phyloP scores from a whole-genome alignment of 2,797 vertebrate genomes.

The Miichthys miiuy region DNA sequence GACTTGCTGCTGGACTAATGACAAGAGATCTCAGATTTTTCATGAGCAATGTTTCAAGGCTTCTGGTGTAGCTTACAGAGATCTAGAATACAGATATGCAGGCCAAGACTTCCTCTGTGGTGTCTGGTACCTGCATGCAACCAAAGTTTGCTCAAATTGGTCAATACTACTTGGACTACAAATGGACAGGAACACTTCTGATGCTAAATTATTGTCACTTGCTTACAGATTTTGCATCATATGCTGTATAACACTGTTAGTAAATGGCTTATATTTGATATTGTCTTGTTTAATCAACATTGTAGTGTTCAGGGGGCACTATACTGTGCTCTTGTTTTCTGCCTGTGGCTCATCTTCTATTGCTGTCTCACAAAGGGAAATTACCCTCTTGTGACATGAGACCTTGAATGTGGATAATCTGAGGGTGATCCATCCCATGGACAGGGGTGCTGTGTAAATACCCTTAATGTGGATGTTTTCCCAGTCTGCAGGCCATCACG shows the following conservation, averaged over 20 bases:
- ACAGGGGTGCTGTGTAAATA: conserved; percentile 41
- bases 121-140: no score
- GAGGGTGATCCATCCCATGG: conserved; percentile 30
- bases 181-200: no score
- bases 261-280: not conserved
- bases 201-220: no score
- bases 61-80: no score
- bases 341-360: conserved; percentile 16
- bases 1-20: no score
- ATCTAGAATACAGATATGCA: no score
- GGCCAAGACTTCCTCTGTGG: no score
- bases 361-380: conserved; percentile 26
- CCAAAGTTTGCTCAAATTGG: no score
- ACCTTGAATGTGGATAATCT: conserved; percentile 26
- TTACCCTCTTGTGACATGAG: conserved; percentile 43
- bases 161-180: no score
- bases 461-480: conserved; percentile 25
- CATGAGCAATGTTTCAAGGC: no score
- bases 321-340: not conserved
- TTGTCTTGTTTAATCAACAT: not conserved
- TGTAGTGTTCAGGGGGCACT: not conserved
- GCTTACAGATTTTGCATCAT: no score
- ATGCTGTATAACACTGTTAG: not conserved
- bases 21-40: no score
- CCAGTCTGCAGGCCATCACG: conserved; percentile 23